phyloP scores from a whole-genome alignment of 2,888 invertebrate genomes.

The Torymus auratus region DNA sequence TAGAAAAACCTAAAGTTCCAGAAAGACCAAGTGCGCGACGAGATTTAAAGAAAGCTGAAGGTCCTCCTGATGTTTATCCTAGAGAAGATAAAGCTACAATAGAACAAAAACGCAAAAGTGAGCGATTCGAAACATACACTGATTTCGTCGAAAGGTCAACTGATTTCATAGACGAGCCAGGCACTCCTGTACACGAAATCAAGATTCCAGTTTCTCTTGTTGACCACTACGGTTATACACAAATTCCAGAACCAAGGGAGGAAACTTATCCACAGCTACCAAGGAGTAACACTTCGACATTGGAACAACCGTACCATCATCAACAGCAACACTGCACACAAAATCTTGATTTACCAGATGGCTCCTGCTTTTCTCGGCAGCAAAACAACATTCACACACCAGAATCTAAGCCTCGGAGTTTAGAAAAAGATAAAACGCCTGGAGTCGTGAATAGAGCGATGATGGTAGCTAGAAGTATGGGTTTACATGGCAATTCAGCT shows the following conservation, averaged over 20 bases:
- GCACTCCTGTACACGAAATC: constrained; percentile 40
- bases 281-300: not conserved
- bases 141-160: constrained; percentile 68
- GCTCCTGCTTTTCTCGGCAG: constrained; percentile 66
- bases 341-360: constrained; percentile 67
- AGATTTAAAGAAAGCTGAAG: constrained; percentile 60
- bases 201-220: constrained; percentile 45
- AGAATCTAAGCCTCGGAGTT: constrained; percentile 48
- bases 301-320: constrained; percentile 17
- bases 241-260: constrained; percentile 58
- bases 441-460: constrained; percentile 76
- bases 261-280: not conserved
- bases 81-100: constrained; percentile 30
- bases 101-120: constrained; percentile 56
- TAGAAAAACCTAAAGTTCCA: constrained; percentile 62
- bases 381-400: constrained; percentile 32
- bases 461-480: constrained; percentile 76
- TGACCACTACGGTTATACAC: constrained; percentile 65
- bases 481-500: constrained; percentile 71
- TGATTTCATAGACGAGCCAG: constrained; percentile 67
- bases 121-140: constrained; percentile 64
- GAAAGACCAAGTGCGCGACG: constrained; percentile 61
- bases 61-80: constrained; percentile 32
- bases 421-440: constrained; percentile 70
- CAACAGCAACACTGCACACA: constrained; percentile 23